Percentiles rank a stretch among this genome's conserved stretches.
Conservation (phyloP, 64 coral and sea anemone genomes). For the Acropora yongei region DNA sequence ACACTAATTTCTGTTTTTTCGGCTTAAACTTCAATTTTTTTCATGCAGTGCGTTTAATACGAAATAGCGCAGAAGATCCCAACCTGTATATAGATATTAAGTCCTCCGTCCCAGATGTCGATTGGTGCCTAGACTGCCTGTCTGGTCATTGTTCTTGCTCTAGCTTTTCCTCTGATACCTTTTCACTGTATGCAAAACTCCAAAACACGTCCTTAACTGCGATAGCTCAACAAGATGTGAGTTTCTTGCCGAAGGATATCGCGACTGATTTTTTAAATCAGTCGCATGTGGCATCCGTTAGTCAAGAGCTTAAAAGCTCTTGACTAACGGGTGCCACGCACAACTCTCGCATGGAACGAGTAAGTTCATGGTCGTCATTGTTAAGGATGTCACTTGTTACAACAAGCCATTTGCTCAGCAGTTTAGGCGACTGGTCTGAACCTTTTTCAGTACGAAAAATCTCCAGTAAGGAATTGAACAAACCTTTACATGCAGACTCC, state of each 20-base stretch:
- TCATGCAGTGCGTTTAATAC: constrained; percentile 23
- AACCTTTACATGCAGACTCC: too few relatives aligned
- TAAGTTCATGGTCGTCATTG: constrained; percentile 26
- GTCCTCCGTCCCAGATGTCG: neutral
- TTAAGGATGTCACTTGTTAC: neutral
- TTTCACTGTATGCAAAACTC: constrained; percentile 17
- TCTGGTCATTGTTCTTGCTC: too few relatives aligned
- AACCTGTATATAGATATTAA: constrained; percentile 25
- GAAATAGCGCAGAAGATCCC: constrained; percentile 21
- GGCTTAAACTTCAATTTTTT: constrained; percentile 26
- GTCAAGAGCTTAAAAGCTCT: neutral
- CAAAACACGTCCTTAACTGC: constrained; percentile 31
- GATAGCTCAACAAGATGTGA: constrained; percentile 5
- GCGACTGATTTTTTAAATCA: neutral
- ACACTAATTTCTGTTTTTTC: neutral
- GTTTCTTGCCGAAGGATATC: neutral
- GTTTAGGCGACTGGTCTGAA: constrained; percentile 22
- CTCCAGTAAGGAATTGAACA: constrained; percentile 17
- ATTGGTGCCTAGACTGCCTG: neutral
- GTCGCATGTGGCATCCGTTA: too few relatives aligned
- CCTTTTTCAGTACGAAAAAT: constrained; percentile 20
- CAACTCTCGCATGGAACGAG: neutral
- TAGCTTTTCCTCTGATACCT: constrained; percentile 14
- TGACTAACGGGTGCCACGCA: neutral
- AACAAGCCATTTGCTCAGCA: constrained; percentile 2